Evolutionary conservation across 2,888 invertebrate genomes (phyloP).

Genomic region (Tipula vernalis): DNA sequence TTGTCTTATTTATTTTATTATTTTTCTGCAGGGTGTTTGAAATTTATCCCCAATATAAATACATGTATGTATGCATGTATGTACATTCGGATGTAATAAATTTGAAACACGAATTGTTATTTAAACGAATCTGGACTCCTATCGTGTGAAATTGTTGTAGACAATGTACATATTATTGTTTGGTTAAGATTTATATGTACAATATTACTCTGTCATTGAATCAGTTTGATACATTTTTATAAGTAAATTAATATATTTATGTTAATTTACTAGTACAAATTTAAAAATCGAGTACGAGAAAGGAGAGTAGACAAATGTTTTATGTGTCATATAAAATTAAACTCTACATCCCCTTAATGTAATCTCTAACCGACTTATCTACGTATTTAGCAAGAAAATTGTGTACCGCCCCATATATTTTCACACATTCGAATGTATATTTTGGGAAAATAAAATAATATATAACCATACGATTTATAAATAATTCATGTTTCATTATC

Average conservation of each 20-base stretch:
- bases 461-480: not conserved
- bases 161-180: not conserved
- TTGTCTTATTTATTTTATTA: not conserved
- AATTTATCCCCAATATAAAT: not conserved
- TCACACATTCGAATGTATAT: not conserved
- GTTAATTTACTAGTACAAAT: not conserved
- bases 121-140: not conserved
- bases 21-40: not conserved
- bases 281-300: not conserved
- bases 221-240: not conserved
- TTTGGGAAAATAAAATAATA: not conserved
- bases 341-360: not conserved
- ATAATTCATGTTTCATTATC: slow-evolving; percentile 4
- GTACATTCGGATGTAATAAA: not conserved
- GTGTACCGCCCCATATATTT: not conserved
- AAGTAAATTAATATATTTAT: not conserved
- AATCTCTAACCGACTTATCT: not conserved
- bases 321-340: not conserved
- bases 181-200: not conserved
- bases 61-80: not conserved
- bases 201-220: not conserved
- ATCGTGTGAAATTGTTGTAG: not conserved
- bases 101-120: not conserved
- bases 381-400: not conserved
- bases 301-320: not conserved